Evolutionary conservation across 2,113 vertebrate species (phyloP).

Genomic region (cattle (Bos taurus)): DNA sequence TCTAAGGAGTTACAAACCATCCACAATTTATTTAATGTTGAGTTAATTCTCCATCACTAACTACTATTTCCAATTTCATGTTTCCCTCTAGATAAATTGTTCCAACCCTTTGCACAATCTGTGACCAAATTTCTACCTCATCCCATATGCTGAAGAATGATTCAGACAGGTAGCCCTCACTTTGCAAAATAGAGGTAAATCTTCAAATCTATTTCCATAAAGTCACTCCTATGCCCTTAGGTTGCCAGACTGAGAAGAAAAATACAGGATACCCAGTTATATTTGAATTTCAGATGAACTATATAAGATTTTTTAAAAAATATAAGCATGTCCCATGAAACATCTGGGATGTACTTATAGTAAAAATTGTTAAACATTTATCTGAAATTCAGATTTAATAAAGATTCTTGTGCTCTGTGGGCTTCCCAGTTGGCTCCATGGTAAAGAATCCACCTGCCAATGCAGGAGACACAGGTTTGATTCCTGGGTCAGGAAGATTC

Average conservation of each 20-base stretch:
- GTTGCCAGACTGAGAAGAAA: not conserved
- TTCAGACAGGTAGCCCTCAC: not conserved
- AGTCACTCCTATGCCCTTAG: not conserved
- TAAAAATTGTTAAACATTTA: not conserved
- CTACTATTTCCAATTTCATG: constrained; percentile 29
- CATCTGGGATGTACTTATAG: not conserved
- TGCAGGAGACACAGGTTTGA: not conserved
- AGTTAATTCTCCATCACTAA: constrained; percentile 48
- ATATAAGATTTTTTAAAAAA: not conserved
- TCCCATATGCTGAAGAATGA: not conserved
- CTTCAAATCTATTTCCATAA: not conserved
- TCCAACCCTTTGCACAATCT: not conserved
- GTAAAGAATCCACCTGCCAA: not conserved
- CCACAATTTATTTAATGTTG: constrained; percentile 1
- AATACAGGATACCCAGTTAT: not conserved
- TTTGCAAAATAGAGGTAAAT: not conserved
- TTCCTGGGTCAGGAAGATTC: not conserved
- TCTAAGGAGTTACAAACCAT: not conserved
- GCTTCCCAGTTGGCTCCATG: rapidly evolving
- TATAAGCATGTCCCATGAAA: not conserved
- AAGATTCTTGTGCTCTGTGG: not conserved
- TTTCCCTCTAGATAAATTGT: constrained; percentile 33
- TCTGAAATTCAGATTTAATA: not conserved
- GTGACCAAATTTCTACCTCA: not conserved
- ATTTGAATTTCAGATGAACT: not conserved